Evolutionary conservation across 2,888 invertebrate species (phyloP), one percentile per base, ranked within the genome.

Genomic region (Allacma fusca): DNA sequence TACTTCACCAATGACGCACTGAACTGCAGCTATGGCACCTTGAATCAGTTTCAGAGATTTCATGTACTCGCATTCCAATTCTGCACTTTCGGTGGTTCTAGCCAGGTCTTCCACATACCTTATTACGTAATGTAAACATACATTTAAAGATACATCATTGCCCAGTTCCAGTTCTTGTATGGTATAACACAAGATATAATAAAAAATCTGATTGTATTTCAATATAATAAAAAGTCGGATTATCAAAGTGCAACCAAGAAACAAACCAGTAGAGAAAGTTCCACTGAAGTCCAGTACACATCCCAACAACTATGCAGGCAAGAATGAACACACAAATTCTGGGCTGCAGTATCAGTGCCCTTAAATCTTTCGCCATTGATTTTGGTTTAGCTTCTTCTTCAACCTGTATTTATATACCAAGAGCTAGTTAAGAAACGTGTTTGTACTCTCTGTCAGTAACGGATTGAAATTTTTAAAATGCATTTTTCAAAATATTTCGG

Each of bases 251-350:
- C n/a, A n/a, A n/a, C n/a, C n/a, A n/a, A n/a, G n/a, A n/a, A n/a
- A n/a, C n/a, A 50, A 50, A 88, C 93, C 94, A 95, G 85, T 95
- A 95, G 0, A 96, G 87, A 86, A 95, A 97, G 83, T 94, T 92
- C 94, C 96, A 96, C 24, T 95, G 88, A 0, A 95, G 87, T 0
- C 94, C 95, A 0, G 94, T 95, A 84, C 94, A 92, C 81, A 95
- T 88, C 0, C 97, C 97, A 24, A 94, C 92, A 0, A 90, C 90
- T 79, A 94, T 90, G 77, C 95, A 93, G 92, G 95, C 94, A 24
- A 92, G 79, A 76, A 93, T 89, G 86, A 95, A 96, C 0, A 93
- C 87, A 4, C 93, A 85, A 24, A 95, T 91, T 0, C 91, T 90
- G 12, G 91, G 80, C 1, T 93, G 91, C 0, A 89, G 87, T 21